A percentile compares a stretch with the other conserved stretches of the same genome.
phyloP scores from a whole-genome alignment of 2,888 invertebrate genomes.

The Punctoribates punctum region DNA sequence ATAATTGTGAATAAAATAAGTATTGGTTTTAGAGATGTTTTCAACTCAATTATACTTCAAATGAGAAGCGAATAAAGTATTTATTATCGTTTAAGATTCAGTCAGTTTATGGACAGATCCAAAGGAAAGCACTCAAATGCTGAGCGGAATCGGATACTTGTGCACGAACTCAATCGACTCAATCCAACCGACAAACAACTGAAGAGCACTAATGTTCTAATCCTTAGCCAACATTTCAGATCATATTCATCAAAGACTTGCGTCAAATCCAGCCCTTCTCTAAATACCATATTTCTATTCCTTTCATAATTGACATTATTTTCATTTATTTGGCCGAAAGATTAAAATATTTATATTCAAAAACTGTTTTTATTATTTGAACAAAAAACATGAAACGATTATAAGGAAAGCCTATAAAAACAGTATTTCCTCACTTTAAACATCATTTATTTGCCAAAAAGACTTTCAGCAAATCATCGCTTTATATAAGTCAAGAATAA shows the following conservation, averaged over 20 bases:
- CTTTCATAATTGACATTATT: not conserved
- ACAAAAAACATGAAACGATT: not conserved
- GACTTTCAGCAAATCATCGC: too few species aligned
- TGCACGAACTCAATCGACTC: slow-evolving; percentile 14
- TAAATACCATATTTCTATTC: not conserved
- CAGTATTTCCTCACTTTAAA: too few species aligned
- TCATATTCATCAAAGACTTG: not conserved
- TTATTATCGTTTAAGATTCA: too few species aligned
- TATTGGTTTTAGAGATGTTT: not conserved
- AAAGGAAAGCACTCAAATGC: not conserved
- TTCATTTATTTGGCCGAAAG: not conserved
- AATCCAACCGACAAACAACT: not conserved
- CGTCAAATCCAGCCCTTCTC: not conserved
- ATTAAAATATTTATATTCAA: not conserved
- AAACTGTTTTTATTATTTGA: not conserved
- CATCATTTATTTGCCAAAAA: too few species aligned
- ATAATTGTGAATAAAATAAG: too few species aligned
- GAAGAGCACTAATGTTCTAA: not conserved
- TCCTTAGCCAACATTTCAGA: not conserved
- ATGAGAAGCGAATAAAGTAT: not conserved
- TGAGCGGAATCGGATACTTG: slow-evolving; percentile 6
- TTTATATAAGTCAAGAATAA: too few species aligned
- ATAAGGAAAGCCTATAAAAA: not conserved
- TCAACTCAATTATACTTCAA: slow-evolving; percentile 2
- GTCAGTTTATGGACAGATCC: not conserved